Evolutionary conservation across 2,888 invertebrate species (phyloP).

Genomic region (Tipula confusa): DNA sequence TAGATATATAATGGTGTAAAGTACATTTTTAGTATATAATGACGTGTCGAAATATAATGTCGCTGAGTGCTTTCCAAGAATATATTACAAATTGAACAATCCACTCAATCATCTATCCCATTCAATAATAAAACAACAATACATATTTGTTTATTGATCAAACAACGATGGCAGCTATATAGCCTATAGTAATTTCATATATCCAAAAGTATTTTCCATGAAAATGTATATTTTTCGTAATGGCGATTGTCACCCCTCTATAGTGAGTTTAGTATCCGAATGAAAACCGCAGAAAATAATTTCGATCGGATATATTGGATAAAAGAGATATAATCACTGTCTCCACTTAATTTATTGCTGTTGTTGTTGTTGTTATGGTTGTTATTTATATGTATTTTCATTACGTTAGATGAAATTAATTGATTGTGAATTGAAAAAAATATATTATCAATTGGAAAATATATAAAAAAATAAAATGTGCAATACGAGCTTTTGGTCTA

Average conservation of each 20-base stretch:
- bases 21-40: not conserved
- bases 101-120: not conserved
- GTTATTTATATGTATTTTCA: too few relatives aligned
- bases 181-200: not conserved
- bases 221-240: not conserved
- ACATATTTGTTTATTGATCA: not conserved
- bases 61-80: not conserved
- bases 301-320: not conserved
- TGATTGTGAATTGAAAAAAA: not conserved
- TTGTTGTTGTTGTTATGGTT: too few relatives aligned
- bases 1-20: too few relatives aligned
- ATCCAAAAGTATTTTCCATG: not conserved
- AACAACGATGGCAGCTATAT: not conserved
- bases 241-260: not conserved
- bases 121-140: not conserved
- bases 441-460: not conserved
- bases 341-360: not conserved
- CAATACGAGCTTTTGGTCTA: not conserved
- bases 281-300: not conserved
- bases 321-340: not conserved
- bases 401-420: constrained; percentile 8
- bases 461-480: not conserved
- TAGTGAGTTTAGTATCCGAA: not conserved
- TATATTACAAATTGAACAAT: not conserved
- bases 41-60: not conserved